phyloP scores from a whole-genome alignment of 2,797 vertebrate genomes.

The Petrocephalus schoutedeni region DNA sequence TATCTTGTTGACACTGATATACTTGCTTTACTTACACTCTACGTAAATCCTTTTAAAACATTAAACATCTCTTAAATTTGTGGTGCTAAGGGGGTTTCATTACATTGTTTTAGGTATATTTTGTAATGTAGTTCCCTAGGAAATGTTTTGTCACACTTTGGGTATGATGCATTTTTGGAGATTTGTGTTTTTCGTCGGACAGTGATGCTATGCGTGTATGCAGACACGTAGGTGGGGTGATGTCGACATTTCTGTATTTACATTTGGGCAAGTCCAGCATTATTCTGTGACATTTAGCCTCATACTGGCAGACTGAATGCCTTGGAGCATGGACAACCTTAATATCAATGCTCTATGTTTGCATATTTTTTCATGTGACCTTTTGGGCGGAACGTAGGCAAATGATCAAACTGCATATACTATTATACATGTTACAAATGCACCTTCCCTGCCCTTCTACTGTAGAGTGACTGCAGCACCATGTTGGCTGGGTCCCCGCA shows the following conservation, averaged over 20 bases:
- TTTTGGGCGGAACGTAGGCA: background rate
- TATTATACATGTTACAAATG: background rate
- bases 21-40: background rate
- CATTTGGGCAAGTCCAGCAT: background rate
- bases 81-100: background rate
- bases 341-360: background rate
- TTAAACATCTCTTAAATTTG: background rate
- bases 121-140: background rate
- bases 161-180: background rate
- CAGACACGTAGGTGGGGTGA: background rate
- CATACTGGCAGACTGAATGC: background rate
- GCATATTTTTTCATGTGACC: background rate
- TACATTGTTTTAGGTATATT: background rate
- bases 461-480: constrained; percentile 36
- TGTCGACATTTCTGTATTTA: background rate
- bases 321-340: background rate
- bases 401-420: background rate
- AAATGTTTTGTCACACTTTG: background rate
- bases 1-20: background rate
- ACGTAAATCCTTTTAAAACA: background rate
- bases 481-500: constrained; percentile 59
- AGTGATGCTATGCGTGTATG: background rate
- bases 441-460: background rate
- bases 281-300: background rate
- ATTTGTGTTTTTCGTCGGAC: background rate